Conservation (phyloP, 1,140 invertebrate genomes). For the Pogonomyrmex californicus region DNA sequence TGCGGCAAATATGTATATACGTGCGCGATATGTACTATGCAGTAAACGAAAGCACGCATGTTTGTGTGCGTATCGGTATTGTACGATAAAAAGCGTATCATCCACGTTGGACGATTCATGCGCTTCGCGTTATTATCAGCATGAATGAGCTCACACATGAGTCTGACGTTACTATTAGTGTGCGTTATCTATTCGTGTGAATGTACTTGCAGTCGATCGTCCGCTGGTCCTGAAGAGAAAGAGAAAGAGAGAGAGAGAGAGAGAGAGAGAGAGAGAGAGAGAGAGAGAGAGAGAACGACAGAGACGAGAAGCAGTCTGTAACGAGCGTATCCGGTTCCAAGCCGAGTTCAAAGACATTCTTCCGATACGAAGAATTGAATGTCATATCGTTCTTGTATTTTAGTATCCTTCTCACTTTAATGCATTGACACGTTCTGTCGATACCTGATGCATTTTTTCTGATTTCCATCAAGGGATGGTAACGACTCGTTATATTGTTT, state of each 20-base stretch:
- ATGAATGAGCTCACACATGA: slow-evolving; percentile 64
- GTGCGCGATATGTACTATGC: not conserved
- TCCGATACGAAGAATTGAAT: slow-evolving; percentile 49
- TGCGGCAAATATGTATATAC: not conserved
- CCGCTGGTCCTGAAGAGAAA: slow-evolving; percentile 48
- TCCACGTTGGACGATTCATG: slow-evolving; percentile 60
- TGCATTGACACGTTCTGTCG: not conserved
- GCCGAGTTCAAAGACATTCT: slow-evolving; percentile 73
- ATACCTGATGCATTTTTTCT: not conserved
- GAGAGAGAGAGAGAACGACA: not conserved
- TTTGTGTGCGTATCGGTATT: not conserved
- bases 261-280: too few species aligned
- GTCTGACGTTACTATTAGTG: slow-evolving; percentile 1
- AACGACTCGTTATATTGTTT: not conserved
- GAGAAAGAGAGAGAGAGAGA: too few species aligned
- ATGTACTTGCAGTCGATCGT: slow-evolving; percentile 66
- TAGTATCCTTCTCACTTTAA: not conserved
- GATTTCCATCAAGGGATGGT: not conserved
- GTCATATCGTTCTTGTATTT: slow-evolving; percentile 28
- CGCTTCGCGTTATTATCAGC: slow-evolving; percentile 63
- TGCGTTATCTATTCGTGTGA: slow-evolving; percentile 74
- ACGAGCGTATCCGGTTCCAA: slow-evolving; percentile 75
- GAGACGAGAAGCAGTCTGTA: slow-evolving; percentile 36
- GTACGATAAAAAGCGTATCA: slow-evolving; percentile 66
- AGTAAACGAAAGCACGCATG: slow-evolving; percentile 32